Percentiles rank a stretch among this genome's conserved stretches.
These are phyloP conservation scores for Montipora capitata DNA, from an alignment of 92 coral and sea anemone genomes.

Conservation along the genomic window DNA sequence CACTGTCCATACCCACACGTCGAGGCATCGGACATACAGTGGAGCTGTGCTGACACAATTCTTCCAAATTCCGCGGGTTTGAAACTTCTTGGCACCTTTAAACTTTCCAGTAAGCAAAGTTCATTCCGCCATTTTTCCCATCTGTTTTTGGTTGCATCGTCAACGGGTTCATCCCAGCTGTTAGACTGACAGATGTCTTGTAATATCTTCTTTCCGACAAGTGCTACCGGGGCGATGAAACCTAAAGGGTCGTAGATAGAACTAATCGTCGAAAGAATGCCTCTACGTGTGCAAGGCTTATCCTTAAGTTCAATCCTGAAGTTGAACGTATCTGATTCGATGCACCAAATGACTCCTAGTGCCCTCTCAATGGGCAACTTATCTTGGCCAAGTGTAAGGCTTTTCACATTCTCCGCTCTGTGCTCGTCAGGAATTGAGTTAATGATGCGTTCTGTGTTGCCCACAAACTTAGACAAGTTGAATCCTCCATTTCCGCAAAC, in stretches of 20 bases:
- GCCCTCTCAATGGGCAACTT: constrained; percentile 73
- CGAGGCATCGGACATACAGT: constrained; percentile 73
- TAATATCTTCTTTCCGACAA: constrained; percentile 70
- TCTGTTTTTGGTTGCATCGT: constrained; percentile 45
- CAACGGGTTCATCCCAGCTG: constrained; percentile 65
- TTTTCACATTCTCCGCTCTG: constrained; percentile 65
- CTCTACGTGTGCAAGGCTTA: constrained; percentile 69
- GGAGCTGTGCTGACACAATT: constrained; percentile 65
- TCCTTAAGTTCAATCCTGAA: constrained; percentile 60
- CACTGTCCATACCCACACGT: constrained; percentile 73
- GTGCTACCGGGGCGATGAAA: constrained; percentile 65
- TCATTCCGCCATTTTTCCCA: constrained; percentile 72
- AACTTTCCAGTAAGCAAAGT: constrained; percentile 52
- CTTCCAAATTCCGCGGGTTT: constrained; percentile 75
- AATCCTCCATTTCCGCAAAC: constrained; percentile 71
- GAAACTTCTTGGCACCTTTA: constrained; percentile 70
- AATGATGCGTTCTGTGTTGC: constrained; percentile 47
- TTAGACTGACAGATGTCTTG: constrained; percentile 67
- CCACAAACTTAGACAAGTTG: constrained; percentile 73
- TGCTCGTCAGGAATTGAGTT: constrained; percentile 53
- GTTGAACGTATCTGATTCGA: constrained; percentile 60
- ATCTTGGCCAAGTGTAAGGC: constrained; percentile 58
- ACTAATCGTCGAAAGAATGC: constrained; percentile 63
- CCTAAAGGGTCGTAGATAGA: constrained; percentile 62
- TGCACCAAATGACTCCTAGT: constrained; percentile 71